Conservation (phyloP, 2,797 vertebrate genomes). For the Tadarida brasiliensis region DNA sequence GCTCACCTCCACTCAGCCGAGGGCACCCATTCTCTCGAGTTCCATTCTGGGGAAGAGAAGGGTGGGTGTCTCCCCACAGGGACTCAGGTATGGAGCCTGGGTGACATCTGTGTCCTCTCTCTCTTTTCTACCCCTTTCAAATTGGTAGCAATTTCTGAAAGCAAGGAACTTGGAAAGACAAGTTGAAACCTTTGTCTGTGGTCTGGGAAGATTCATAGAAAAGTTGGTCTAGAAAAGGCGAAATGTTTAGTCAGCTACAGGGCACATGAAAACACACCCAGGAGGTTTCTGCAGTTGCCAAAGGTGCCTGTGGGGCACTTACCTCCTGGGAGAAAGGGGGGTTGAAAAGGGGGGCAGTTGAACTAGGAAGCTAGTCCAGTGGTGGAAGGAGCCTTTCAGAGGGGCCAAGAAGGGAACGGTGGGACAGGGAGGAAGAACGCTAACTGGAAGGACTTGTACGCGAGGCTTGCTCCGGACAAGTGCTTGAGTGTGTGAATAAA, state of each 20-base stretch:
- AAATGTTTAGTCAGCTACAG: background rate
- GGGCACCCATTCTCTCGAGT: background rate
- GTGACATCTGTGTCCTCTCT: background rate
- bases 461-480: background rate
- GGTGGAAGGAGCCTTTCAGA: background rate
- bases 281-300: background rate
- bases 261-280: background rate
- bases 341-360: background rate
- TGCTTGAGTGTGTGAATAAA: background rate
- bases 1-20: background rate
- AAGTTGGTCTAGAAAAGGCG: background rate
- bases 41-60: background rate
- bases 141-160: background rate
- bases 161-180: background rate
- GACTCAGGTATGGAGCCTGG: background rate
- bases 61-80: background rate
- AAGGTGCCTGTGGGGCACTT: background rate
- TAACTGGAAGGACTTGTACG: background rate
- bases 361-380: background rate
- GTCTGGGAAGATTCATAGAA: background rate
- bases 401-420: background rate
- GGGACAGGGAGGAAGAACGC: background rate
- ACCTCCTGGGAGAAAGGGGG: background rate
- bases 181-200: background rate
- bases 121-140: background rate